Conservation (phyloP, 2,797 vertebrate species). For the Acrossocheilus wenchowensis region DNA sequence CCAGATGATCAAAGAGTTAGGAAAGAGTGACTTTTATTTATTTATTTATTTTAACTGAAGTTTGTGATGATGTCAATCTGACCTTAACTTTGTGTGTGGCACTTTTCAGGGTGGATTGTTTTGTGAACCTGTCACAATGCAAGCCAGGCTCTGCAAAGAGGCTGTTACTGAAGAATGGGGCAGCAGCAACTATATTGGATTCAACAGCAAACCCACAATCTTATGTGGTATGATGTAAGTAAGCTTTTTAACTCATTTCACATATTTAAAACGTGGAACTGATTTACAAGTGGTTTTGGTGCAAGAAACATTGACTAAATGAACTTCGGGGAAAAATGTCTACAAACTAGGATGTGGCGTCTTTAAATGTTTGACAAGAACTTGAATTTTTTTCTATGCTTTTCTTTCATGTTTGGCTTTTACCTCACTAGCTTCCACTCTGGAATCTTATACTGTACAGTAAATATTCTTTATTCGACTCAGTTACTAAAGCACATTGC, state of each 20-base stretch:
- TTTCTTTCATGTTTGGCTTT: not conserved
- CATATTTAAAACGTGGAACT: not conserved
- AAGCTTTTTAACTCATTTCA: not conserved
- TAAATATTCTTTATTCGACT: slow-evolving; percentile 30
- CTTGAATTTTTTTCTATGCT: not conserved
- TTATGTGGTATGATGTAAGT: not conserved
- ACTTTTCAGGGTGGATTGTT: not conserved
- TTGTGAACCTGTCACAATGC: not conserved
- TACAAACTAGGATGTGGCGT: not conserved
- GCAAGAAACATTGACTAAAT: not conserved
- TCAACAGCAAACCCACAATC: not conserved
- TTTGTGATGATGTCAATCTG: not conserved
- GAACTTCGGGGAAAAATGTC: not conserved
- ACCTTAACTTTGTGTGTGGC: slow-evolving; percentile 10
- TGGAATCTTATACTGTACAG: not conserved
- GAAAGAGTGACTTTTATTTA: not conserved
- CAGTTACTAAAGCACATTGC: not conserved
- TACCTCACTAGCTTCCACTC: not conserved
- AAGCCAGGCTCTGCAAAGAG: not conserved
- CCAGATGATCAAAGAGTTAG: not conserved
- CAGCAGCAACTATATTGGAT: not conserved
- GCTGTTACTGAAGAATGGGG: not conserved
- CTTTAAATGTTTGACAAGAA: slow-evolving; percentile 1
- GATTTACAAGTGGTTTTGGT: not conserved
- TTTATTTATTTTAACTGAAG: not conserved